Evolutionary conservation across 2,113 vertebrate species (phyloP), one percentile per base, ranked within the genome.

Genomic region (Acanthochromis polyacanthus): DNA sequence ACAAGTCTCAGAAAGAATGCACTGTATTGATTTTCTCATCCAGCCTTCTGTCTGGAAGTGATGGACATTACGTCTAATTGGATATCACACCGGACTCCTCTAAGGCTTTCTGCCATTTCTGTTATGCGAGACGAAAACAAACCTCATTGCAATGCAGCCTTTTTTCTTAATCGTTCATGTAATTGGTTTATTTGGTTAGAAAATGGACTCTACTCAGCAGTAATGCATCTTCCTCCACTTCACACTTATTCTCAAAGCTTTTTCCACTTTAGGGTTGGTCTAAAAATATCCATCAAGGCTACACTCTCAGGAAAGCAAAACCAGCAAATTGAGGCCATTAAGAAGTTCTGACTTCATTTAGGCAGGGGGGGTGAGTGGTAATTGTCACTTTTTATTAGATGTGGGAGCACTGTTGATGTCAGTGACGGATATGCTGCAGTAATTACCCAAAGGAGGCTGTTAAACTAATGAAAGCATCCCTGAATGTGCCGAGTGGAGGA

Each of bases 1-100:
- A 30, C 30, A 53, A 15, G 45, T 53, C 23, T 30, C 19, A 12
- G 6, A 22, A 17, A 25, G 6, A 56, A 69, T 23, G 77, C 55
- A 71, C n/a, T 1, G 0, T 5, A 84, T 72, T 82, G 80, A 82
- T 75, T 86, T 79, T 63, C 56, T 45, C 60, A 19, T 48, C 6
- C 23, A 71, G 40, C 43, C 65, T 66, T 63, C 46, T 46, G 43
- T 61, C 60, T 62, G 36, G 38, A 36, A 71, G 70, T 22, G n/a
- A 11, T 25, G 32, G 52, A 11, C 52, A 55, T 55, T 3, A 23
- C 25, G 10, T 55, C 20, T 10, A 36, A 36, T 36, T 36, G 5
- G 7, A 36, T 36, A 36, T 36, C 32, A 36, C 32, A 14, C 40
- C 40, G 12, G 40, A 12, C 40, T 43, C 40, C 40, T 3, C 32